These are phyloP conservation scores for Ephialtes manifestator DNA, from an alignment of 2,888 invertebrate species.

Conservation along the genomic window DNA sequence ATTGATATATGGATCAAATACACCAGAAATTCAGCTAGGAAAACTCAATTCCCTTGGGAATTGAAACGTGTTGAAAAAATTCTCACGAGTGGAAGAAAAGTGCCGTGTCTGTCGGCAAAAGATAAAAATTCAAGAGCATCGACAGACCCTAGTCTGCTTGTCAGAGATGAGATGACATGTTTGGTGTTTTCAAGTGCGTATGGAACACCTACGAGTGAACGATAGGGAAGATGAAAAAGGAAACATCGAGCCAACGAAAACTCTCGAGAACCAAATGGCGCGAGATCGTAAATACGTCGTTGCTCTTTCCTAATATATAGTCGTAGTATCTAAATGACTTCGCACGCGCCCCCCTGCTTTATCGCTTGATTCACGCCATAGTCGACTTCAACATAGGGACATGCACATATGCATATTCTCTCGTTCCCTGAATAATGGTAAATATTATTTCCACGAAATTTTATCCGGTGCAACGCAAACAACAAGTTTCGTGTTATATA, in stretches of 20 bases:
- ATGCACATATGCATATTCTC: constrained; percentile 21
- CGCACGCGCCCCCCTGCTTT: constrained; percentile 35
- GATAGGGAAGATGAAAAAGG: constrained; percentile 21
- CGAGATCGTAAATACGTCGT: constrained; percentile 70
- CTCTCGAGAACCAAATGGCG: constrained; percentile 54
- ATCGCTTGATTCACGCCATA: constrained; percentile 34
- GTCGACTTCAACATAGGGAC: constrained; percentile 7
- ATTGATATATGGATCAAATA: constrained; percentile 10
- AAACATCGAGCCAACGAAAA: constrained; percentile 43
- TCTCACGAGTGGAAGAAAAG: constrained; percentile 19
- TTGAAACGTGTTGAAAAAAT: constrained; percentile 22
- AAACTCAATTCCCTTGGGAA: constrained; percentile 22
- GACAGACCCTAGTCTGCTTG: constrained; percentile 40
- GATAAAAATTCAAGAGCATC: constrained; percentile 68
- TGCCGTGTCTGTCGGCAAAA: constrained; percentile 51
- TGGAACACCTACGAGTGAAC: constrained; percentile 47
- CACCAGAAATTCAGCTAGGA: constrained; percentile 1
- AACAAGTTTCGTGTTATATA: constrained; percentile 35
- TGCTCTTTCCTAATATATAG: constrained; percentile 66
- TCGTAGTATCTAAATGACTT: constrained; percentile 61
- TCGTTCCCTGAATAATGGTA: constrained; percentile 31
- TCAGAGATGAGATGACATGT: constrained; percentile 60
- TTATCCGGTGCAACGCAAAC: constrained; percentile 26
- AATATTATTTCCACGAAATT: constrained; percentile 56
- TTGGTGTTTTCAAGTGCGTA: constrained; percentile 52